phyloP scores from a whole-genome alignment of 2,888 invertebrate genomes.

The Imbricaverruca yamaguchii region DNA sequence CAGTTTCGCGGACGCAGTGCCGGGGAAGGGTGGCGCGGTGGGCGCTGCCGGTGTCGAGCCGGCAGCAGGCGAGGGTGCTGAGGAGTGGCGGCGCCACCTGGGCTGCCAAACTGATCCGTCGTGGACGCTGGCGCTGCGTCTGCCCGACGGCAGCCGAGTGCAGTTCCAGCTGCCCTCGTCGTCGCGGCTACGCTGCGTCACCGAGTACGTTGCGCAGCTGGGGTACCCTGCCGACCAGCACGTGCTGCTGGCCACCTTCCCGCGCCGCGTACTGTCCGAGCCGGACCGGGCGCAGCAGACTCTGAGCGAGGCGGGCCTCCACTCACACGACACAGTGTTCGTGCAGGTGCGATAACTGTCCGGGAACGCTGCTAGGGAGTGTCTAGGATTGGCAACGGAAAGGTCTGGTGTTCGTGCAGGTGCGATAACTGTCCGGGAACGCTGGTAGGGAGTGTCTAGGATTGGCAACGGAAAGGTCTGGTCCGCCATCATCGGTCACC shows the following conservation, averaged over 20 bases:
- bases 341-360: slow-evolving; percentile 37
- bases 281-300: slow-evolving; percentile 37
- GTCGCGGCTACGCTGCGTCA: slow-evolving; percentile 38
- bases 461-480: not conserved
- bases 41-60: slow-evolving; percentile 11
- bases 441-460: not conserved
- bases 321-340: slow-evolving; percentile 44
- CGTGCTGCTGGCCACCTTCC: slow-evolving; percentile 45
- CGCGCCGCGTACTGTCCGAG: slow-evolving; percentile 41
- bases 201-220: slow-evolving; percentile 38
- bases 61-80: slow-evolving; percentile 20
- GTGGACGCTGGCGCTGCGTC: slow-evolving; percentile 41
- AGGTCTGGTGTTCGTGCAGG: slow-evolving; percentile 42
- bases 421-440: not conserved
- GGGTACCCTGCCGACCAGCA: slow-evolving; percentile 41
- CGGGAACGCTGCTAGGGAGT: not conserved
- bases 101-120: slow-evolving; percentile 38
- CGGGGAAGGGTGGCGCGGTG: not conserved
- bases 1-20: slow-evolving; percentile 2
- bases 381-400: not conserved
- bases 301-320: slow-evolving; percentile 41
- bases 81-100: slow-evolving; percentile 35
- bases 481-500: not conserved
- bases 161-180: slow-evolving; percentile 42
- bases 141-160: slow-evolving; percentile 43